Conservation (phyloP, 2,113 vertebrate genomes). For the Tragelaphus strepsiceros region DNA sequence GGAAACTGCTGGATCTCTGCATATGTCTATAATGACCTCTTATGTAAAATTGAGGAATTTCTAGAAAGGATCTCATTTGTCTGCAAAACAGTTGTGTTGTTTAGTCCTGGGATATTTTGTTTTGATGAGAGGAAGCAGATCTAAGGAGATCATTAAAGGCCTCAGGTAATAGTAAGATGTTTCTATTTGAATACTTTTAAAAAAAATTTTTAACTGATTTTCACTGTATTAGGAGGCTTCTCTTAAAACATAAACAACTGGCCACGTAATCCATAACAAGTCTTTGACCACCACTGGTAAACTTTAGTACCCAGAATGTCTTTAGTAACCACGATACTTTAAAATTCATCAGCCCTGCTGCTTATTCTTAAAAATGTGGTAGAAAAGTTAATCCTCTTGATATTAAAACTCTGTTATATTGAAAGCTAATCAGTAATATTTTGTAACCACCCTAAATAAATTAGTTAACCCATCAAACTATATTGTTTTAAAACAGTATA, state of each 20-base stretch:
- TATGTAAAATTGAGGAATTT: not conserved
- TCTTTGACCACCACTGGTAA: not conserved
- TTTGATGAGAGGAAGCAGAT: slow-evolving; percentile 30
- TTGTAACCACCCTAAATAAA: not conserved
- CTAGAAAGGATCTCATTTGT: not conserved
- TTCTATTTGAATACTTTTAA: slow-evolving; percentile 3
- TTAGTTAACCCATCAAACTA: not conserved
- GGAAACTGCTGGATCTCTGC: not conserved
- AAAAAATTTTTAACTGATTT: not conserved
- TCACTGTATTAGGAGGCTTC: not conserved
- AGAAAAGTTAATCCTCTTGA: not conserved
- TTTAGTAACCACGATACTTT: not conserved
- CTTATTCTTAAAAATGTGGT: slow-evolving; percentile 22
- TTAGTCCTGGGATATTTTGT: not conserved
- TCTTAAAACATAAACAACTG: slow-evolving; percentile 20
- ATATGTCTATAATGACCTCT: not conserved
- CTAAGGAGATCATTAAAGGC: slow-evolving; percentile 29
- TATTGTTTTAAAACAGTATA: slow-evolving; percentile 7
- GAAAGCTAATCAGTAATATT: slow-evolving; percentile 12
- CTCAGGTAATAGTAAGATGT: not conserved
- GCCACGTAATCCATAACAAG: not conserved
- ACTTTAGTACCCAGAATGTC: not conserved
- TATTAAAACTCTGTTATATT: not conserved
- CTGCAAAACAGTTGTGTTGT: not conserved
- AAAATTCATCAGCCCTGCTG: not conserved